Percentiles rank a stretch among this genome's conserved stretches.
Evolutionary conservation across 1,140 invertebrate species (phyloP).

Genomic region (Drosophila ogumai): DNA sequence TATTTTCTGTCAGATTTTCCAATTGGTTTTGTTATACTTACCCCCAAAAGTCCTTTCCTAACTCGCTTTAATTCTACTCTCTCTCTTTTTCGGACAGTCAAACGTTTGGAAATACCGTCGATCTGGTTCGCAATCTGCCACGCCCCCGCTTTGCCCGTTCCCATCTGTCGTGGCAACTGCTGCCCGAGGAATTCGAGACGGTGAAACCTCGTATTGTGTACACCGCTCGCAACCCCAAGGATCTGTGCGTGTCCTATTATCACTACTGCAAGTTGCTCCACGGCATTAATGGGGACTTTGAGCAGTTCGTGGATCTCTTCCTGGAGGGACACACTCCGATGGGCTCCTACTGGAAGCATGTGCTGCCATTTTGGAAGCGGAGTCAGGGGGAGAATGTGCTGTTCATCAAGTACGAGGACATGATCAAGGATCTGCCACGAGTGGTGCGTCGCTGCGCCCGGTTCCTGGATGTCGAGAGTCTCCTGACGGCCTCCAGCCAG

Average conservation of each 20-base stretch:
- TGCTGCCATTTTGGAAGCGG: constrained; percentile 90
- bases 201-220: constrained; percentile 95
- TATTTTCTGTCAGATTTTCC: no score
- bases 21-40: no score
- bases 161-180: constrained; percentile 91
- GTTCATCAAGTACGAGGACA: constrained; percentile 94
- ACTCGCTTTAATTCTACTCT: not conserved
- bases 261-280: constrained; percentile 92
- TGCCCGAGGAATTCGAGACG: constrained; percentile 88
- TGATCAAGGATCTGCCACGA: constrained; percentile 90
- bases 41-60: not conserved
- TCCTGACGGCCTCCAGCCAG: constrained; percentile 88
- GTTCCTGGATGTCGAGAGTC: constrained; percentile 89
- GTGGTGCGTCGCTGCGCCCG: constrained; percentile 89
- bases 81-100: constrained; percentile 24
- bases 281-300: constrained; percentile 89
- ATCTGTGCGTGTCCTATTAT: constrained; percentile 96
- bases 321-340: constrained; percentile 89
- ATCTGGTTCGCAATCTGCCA: constrained; percentile 88
- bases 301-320: constrained; percentile 93
- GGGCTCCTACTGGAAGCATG: constrained; percentile 90
- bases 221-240: constrained; percentile 96
- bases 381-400: constrained; percentile 91
- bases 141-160: constrained; percentile 91
- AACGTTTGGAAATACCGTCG: constrained; percentile 78